Evolutionary conservation across 2,113 vertebrate genomes (phyloP).

Genomic region (Sminthopsis crassicaudata): DNA sequence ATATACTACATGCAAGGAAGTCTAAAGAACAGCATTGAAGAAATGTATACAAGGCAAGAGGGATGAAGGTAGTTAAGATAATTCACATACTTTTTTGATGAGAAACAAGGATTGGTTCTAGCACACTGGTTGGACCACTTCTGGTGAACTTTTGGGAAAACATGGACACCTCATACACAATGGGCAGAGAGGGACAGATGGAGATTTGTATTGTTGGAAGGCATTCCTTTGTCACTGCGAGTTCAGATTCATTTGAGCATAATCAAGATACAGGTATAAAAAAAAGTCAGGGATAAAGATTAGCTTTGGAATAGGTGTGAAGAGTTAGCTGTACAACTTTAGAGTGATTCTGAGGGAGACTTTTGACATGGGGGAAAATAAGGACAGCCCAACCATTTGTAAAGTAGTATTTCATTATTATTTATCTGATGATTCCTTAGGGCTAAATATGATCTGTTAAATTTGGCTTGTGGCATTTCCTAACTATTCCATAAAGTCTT

Average conservation of each 20-base stretch:
- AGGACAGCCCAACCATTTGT: background rate
- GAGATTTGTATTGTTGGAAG: background rate
- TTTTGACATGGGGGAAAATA: background rate
- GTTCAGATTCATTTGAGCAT: background rate
- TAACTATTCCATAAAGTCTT: background rate
- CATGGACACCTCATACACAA: background rate
- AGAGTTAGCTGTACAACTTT: background rate
- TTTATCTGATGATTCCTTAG: background rate
- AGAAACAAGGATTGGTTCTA: background rate
- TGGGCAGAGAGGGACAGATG: background rate
- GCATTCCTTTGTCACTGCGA: background rate
- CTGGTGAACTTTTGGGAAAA: background rate
- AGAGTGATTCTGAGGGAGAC: background rate
- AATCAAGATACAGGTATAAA: background rate
- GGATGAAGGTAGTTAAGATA: background rate
- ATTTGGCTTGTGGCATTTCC: background rate
- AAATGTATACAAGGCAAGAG: background rate
- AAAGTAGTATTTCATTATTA: background rate
- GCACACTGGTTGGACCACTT: background rate
- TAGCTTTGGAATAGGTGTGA: background rate
- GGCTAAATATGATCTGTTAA: background rate
- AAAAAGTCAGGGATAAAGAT: background rate
- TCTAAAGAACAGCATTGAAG: background rate
- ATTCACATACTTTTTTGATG: background rate
- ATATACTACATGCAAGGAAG: background rate